Conservation (phyloP, 2,113 vertebrate genomes). For the Leuciscus idus region DNA sequence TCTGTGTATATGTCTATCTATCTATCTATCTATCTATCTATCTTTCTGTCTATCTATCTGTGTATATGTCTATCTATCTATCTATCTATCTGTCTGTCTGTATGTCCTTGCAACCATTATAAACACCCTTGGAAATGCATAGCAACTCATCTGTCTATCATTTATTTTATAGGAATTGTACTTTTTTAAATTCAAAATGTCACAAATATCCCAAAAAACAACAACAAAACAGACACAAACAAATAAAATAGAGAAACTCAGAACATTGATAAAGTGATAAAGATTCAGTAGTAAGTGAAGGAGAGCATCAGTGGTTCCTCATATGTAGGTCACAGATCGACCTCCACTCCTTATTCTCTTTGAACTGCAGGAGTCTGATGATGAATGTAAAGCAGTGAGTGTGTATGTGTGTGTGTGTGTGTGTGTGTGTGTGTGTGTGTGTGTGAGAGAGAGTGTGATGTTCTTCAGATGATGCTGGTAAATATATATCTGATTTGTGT, state of each 20-base stretch:
- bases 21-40: too few species aligned
- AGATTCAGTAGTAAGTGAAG: neutral
- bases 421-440: neutral
- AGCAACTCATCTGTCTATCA: neutral
- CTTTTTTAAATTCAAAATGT: neutral
- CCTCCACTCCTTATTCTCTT: too few species aligned
- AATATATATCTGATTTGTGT: too few species aligned
- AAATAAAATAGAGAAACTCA: too few species aligned
- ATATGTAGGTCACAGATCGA: too few species aligned
- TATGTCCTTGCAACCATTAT: neutral
- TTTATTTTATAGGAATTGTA: neutral
- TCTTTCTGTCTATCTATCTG: neutral
- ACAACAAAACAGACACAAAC: neutral
- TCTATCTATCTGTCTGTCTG: neutral
- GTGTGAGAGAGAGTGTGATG: neutral
- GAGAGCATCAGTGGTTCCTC: too few species aligned
- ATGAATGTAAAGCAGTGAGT: too few species aligned
- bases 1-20: too few species aligned
- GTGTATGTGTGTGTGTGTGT: slow-evolving; percentile 27
- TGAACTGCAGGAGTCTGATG: too few species aligned
- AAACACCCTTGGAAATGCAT: neutral
- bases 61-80: too few species aligned
- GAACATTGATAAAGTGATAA: neutral
- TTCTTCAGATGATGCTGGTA: too few species aligned
- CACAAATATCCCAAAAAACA: neutral